Evolutionary conservation across 2,888 invertebrate species (phyloP), one percentile per base, ranked within the genome.

Genomic region (Hydraecia micacea): DNA sequence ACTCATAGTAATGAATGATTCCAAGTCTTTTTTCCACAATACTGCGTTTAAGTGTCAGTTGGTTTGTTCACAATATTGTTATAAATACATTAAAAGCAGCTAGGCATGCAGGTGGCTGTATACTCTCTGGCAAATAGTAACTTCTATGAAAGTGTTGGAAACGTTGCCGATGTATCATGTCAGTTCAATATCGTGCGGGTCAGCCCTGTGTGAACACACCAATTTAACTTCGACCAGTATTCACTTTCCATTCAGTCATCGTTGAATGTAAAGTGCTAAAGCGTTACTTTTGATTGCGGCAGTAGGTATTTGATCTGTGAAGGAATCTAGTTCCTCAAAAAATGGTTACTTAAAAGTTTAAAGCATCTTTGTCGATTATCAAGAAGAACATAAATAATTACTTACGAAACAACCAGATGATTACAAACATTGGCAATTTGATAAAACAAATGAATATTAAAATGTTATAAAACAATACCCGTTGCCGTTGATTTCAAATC

Each of bases 161-260:
- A 69, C 18, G 0, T 5, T 2, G 18, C 25, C 42, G 4, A 60
- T 70, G 52, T 55, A 83, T 77, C 52, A 58, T 46, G 32, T 25
- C 25, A 36, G 62, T 71, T 63, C 21, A 28, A 84, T 81, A 71
- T 68, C 28, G 32, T 39, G 32, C 25, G 39, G 55, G 78, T 79
- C 36, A 72, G 2, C 49, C 1, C 18, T 2, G 36, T 60, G 52
- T 52, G 83, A 72, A 63, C 55, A 46, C 46, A 66, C 62, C 46
- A 71, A 71, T 81, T 71, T 49, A 68, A 77, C 46, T 62, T 77
- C 25, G 46, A 39, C 32, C 39, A 36, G n/a, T 58, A 69, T 63
- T 67, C 39, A 46, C 32, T 60, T 58, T 32, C 15, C 32, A n/a
- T 78, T 60, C 46, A 70, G 49, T 62, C 70, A 49, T 49, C 9